Conservation (phyloP, 2,888 invertebrate species). For the Trachelus tabidus region DNA sequence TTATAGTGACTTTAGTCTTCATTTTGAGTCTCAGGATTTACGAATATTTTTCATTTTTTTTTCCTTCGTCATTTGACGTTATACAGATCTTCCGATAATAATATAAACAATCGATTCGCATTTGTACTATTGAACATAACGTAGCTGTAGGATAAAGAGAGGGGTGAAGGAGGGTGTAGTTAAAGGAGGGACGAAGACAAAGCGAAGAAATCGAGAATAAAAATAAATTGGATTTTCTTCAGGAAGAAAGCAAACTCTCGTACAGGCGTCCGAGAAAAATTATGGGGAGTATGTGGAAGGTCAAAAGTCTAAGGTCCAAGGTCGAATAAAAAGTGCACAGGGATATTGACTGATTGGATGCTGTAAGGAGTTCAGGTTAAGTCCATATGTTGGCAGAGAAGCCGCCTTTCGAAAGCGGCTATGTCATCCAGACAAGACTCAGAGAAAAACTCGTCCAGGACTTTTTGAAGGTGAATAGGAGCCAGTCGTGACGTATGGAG, state of each 20-base stretch:
- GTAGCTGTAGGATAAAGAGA: not conserved
- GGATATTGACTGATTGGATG: not conserved
- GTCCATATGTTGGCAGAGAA: not conserved
- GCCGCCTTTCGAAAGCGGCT: not conserved
- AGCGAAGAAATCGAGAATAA: not conserved
- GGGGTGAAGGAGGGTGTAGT: not conserved
- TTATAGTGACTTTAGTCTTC: not conserved
- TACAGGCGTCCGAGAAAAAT: not conserved
- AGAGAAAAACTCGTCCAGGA: too few species aligned
- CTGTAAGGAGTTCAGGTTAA: not conserved
- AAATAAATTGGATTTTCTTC: not conserved
- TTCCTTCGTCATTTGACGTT: not conserved
- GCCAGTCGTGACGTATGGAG: too few species aligned
- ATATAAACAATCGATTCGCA: not conserved
- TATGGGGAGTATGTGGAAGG: not conserved
- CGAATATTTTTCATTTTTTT: not conserved
- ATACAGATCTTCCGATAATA: not conserved
- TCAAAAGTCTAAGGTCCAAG: not conserved
- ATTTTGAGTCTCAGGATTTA: not conserved
- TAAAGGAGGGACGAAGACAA: not conserved
- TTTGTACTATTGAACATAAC: not conserved
- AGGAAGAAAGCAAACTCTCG: too few species aligned
- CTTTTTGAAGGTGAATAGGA: too few species aligned
- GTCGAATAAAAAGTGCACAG: not conserved
- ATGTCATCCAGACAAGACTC: not conserved